Evolutionary conservation across 2,888 invertebrate species (phyloP).

Genomic region (Lingula anatina): DNA sequence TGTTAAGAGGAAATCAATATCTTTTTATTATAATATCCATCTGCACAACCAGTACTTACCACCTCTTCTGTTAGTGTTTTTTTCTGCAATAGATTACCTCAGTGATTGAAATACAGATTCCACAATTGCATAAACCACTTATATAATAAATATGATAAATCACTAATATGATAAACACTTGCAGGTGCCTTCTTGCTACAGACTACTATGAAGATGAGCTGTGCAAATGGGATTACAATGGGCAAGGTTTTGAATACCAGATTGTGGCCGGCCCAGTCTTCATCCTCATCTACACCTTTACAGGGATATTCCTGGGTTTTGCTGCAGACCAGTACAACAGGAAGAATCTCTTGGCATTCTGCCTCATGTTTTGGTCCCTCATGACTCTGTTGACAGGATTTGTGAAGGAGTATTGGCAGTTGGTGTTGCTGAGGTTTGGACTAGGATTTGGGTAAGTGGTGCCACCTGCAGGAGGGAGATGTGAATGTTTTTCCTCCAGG

Average conservation of each 20-base stretch:
- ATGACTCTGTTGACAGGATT: constrained; percentile 82
- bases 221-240: constrained; percentile 91
- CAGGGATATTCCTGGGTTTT: constrained; percentile 78
- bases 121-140: no score
- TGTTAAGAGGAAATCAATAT: no score
- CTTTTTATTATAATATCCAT: no score
- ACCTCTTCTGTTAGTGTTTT: no score
- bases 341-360: constrained; percentile 68
- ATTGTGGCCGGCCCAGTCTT: constrained; percentile 88
- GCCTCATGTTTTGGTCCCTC: constrained; percentile 74
- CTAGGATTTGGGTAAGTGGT: constrained; percentile 71
- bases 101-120: no score
- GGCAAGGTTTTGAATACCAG: constrained; percentile 86
- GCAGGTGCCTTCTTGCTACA: constrained; percentile 14
- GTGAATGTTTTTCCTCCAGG: no score
- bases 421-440: constrained; percentile 77
- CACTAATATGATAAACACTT: no score
- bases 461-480: no score
- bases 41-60: no score
- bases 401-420: constrained; percentile 83
- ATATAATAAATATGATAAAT: no score
- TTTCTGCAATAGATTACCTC: no score
- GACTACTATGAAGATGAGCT: constrained; percentile 60
- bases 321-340: constrained; percentile 57
- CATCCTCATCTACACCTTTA: constrained; percentile 84